Conservation (phyloP, 2,888 invertebrate species). For the Masnerella sp. region DNA sequence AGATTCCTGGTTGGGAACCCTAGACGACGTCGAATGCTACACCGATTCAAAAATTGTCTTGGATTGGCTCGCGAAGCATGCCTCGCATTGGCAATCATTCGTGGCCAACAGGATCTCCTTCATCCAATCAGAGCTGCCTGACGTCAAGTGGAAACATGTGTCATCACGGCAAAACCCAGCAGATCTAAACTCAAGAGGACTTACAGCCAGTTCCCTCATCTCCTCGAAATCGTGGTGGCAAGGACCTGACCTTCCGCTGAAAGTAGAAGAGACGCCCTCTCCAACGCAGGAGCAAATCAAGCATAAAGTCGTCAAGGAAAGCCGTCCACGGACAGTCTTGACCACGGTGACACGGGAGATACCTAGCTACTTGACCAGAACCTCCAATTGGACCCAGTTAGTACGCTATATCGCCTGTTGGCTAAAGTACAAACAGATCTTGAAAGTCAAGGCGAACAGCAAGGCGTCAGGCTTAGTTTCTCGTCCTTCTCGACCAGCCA, state of each 20-base stretch:
- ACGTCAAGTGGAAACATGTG: neutral
- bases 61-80: neutral
- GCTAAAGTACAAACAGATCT: neutral
- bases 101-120: neutral
- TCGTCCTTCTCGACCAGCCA: too few species aligned
- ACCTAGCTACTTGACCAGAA: too few species aligned
- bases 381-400: too few species aligned
- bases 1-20: neutral
- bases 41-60: constrained; percentile 2
- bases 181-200: neutral
- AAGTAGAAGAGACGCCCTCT: neutral
- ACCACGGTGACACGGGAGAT: too few species aligned
- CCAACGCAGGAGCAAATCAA: too few species aligned
- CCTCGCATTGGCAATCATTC: neutral
- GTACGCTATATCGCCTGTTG: too few species aligned
- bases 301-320: too few species aligned
- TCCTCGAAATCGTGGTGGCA: neutral
- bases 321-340: too few species aligned
- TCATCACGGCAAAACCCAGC: neutral
- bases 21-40: neutral
- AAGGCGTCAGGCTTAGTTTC: too few species aligned
- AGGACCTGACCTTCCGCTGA: neutral
- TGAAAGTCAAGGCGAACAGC: neutral
- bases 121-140: neutral
- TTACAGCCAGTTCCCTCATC: neutral